These are phyloP conservation scores for Tauraco hartlaubi DNA, from an alignment of 2,797 vertebrate genomes.

Conservation along the genomic window DNA sequence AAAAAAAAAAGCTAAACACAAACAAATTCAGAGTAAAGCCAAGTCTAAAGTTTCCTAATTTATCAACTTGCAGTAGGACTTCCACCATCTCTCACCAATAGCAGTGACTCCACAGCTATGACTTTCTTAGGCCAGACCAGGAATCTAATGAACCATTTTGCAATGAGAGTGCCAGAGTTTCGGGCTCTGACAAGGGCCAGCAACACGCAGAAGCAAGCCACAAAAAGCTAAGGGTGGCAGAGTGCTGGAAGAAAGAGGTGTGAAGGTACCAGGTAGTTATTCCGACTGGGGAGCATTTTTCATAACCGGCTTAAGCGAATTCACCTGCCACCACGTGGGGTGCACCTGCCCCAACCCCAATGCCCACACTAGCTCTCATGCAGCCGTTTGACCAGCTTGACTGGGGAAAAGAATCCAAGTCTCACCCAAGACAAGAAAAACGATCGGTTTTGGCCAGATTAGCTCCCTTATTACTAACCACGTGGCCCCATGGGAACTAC, in stretches of 20 bases:
- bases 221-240: neutral
- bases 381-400: neutral
- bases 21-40: neutral
- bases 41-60: neutral
- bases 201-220: neutral
- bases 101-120: neutral
- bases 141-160: neutral
- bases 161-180: neutral
- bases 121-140: neutral
- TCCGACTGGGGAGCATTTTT: neutral
- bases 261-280: neutral
- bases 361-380: neutral
- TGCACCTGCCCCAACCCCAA: neutral
- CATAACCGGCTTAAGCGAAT: neutral
- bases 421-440: neutral
- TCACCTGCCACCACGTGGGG: neutral
- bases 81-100: neutral
- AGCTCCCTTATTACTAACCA: neutral
- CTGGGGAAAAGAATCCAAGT: neutral
- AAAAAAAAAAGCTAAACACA: neutral
- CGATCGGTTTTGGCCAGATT: neutral
- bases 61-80: neutral
- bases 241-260: neutral
- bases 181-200: neutral
- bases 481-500: rapidly evolving